Conservation (phyloP, 1,140 invertebrate species). For the Plutomurus gul region DNA sequence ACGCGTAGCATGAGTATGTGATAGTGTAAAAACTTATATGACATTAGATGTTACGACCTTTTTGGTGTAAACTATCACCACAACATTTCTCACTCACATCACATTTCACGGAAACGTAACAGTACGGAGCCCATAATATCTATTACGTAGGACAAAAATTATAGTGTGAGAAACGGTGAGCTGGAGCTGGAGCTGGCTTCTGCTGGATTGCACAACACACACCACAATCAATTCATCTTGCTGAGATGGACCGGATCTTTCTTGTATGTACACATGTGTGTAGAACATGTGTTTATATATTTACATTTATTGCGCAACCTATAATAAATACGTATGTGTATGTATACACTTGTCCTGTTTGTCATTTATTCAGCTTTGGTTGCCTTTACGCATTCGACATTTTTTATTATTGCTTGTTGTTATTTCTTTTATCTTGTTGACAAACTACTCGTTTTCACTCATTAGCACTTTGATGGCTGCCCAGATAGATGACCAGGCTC, state of each 20-base stretch:
- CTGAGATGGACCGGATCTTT: background rate
- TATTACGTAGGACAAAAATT: too few relatives aligned
- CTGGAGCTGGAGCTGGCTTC: too few relatives aligned
- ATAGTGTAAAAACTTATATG: background rate
- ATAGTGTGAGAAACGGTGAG: too few relatives aligned
- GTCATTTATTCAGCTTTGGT: background rate
- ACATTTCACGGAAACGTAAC: too few relatives aligned
- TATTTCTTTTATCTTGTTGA: constrained; percentile 15
- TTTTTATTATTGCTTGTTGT: background rate
- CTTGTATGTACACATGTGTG: too few relatives aligned
- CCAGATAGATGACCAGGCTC: background rate
- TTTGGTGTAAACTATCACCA: background rate
- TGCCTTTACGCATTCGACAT: background rate
- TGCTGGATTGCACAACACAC: background rate
- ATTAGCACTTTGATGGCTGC: constrained; percentile 6
- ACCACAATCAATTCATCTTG: constrained; percentile 20
- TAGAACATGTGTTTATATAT: too few relatives aligned
- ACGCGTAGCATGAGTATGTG: too few relatives aligned
- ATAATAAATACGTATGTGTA: too few relatives aligned
- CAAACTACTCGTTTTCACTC: constrained; percentile 22
- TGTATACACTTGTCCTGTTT: background rate
- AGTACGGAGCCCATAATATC: too few relatives aligned
- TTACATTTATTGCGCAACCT: too few relatives aligned
- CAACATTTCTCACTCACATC: background rate
- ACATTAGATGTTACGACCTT: background rate